These are phyloP conservation scores for Hydrochoerus hydrochaeris DNA, from an alignment of 2,113 vertebrate species.

Conservation along the genomic window DNA sequence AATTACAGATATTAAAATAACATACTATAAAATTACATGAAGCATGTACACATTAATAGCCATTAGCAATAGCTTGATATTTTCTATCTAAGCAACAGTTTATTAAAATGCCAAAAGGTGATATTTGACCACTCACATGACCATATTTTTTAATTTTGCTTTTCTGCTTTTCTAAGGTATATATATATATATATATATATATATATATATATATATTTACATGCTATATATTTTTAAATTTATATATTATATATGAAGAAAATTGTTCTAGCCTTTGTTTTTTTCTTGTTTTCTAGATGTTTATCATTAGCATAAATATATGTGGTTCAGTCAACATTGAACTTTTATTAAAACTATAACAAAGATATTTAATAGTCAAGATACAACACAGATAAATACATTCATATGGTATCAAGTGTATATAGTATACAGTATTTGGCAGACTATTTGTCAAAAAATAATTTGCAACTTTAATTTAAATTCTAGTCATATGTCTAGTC, in stretches of 20 bases:
- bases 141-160: constrained; percentile 82
- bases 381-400: neutral
- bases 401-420: neutral
- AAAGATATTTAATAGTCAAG: constrained; percentile 36
- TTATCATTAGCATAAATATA: constrained; percentile 45
- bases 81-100: constrained; percentile 91
- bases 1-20: constrained; percentile 97
- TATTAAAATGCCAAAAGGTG: constrained; percentile 90
- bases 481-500: constrained; percentile 12
- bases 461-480: neutral
- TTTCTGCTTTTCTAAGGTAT: constrained; percentile 83
- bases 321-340: neutral
- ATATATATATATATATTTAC: constrained; percentile 3
- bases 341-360: constrained; percentile 23
- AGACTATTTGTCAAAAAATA: neutral
- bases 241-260: neutral
- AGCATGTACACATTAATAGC: constrained; percentile 96
- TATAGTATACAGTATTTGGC: neutral
- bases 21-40: constrained; percentile 97
- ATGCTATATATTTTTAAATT: constrained; percentile 23
- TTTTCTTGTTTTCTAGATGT: constrained; percentile 63
- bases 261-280: constrained; percentile 49
- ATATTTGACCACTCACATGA: constrained; percentile 89
- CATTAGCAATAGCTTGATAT: constrained; percentile 93
- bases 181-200: neutral